Conservation (phyloP, 2,797 vertebrate species). For the Acomys russatus region DNA sequence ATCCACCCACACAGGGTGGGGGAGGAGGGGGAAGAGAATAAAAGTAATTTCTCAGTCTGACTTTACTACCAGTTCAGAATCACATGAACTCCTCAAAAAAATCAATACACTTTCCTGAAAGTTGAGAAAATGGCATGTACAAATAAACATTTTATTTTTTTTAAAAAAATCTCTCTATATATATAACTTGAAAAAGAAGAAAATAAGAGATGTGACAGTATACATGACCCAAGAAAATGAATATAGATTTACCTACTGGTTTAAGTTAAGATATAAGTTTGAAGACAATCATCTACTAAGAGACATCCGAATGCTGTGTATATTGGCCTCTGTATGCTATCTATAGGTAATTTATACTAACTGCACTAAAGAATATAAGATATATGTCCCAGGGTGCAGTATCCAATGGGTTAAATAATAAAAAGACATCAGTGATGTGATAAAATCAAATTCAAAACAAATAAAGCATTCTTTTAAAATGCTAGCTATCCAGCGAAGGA, state of each 20-base stretch:
- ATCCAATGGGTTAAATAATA: not conserved
- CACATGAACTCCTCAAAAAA: not conserved
- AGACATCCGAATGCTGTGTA: not conserved
- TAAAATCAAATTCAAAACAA: conserved; percentile 27
- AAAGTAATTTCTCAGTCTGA: not conserved
- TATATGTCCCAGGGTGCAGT: not conserved
- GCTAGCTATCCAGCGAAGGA: not conserved
- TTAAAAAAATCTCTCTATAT: not conserved
- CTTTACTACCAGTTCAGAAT: conserved; percentile 28
- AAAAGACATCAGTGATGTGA: not conserved
- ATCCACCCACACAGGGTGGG: not conserved
- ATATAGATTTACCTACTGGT: not conserved
- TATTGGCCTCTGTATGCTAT: not conserved
- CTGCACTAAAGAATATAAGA: not conserved
- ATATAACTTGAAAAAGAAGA: not conserved
- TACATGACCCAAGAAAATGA: not conserved
- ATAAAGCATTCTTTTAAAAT: not conserved
- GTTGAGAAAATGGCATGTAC: not conserved
- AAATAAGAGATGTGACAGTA: not conserved
- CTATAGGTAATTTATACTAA: not conserved
- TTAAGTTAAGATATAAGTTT: conserved; percentile 21
- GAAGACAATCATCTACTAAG: not conserved
- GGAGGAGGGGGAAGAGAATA: not conserved
- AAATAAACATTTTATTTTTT: conserved; percentile 19
- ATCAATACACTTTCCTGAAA: conserved; percentile 18